A percentile compares a stretch with the other conserved stretches of the same genome.
Conservation (phyloP, 2,888 invertebrate species). For the Clusia tigrina region DNA sequence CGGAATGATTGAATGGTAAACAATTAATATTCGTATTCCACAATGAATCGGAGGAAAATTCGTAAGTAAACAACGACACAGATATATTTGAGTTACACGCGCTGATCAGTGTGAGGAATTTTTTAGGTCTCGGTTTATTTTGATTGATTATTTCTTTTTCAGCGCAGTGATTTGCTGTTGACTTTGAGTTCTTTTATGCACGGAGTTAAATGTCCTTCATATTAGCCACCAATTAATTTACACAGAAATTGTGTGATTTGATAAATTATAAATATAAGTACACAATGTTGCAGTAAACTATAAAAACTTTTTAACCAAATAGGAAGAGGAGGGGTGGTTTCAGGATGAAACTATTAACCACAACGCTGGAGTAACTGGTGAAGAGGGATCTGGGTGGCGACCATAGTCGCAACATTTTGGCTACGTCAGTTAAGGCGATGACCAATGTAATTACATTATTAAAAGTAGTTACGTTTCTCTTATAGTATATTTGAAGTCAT, state of each 20-base stretch:
- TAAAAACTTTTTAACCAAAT: background rate
- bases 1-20: slow-evolving; percentile 46
- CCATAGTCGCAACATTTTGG: too few relatives aligned
- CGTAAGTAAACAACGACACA: too few relatives aligned
- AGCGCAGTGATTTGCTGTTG: background rate
- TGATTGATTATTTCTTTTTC: background rate
- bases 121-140: background rate
- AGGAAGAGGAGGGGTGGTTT: background rate
- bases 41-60: background rate
- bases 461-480: background rate
- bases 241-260: background rate
- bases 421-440: too few relatives aligned
- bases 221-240: background rate
- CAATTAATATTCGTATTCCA: slow-evolving; percentile 41
- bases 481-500: background rate
- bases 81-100: too few relatives aligned
- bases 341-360: background rate
- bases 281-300: too few relatives aligned
- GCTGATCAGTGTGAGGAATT: background rate
- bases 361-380: too few relatives aligned
- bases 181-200: background rate
- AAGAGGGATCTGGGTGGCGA: too few relatives aligned
- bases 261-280: background rate
- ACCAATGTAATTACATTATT: too few relatives aligned
- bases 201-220: background rate